Base-by-base conservation (phyloP, 2,888 invertebrate species). In the Auanema sp. region DNA sequence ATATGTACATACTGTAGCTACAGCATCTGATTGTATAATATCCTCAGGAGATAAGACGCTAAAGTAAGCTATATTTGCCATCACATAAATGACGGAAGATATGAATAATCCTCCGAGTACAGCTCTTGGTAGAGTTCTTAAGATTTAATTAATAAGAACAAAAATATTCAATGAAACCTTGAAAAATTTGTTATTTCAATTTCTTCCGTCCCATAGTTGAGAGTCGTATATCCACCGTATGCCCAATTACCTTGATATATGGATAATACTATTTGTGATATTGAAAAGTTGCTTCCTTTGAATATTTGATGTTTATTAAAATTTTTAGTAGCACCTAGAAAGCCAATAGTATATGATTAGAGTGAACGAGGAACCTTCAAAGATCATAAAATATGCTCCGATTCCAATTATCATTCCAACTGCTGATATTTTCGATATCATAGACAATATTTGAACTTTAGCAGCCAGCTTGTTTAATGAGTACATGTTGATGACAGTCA, bases 181-280 rank as follows among this genome's bases (percentile, higher is more conserved):
- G 52, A 53, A 14, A 74, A 71, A 47, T 74, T 65, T 43, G 66
- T 61, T 23, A 69, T 64, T 23, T 75, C 60, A 21, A 75, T 68
- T 41, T 75, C 75, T 50, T 75, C 75, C 0, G 75, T 66, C 2
- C 75, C 75, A 51, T 67, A 75, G 59, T 75, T 75, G 23, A 75
- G 58, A n/a, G 75, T 75, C 0, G 70, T 67, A 24, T 70, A 75
- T 11, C 75, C 75, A 24, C 69, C 72, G 52, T 65, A 75, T 6
- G 75, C 75, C 75, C 75, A 75, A 53, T 68, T 72, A 3, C 75
- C 75, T 44, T 67, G 69, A 63, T 75, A 75, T 57, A 75, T 68
- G 2, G 71, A 71, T 21, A 73, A 42, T 1, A 68, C 66, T 47
- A 73, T 65, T 8, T 71, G 67, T 14, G 64, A 60, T 1, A 69